Evolutionary conservation across 2,113 vertebrate genomes (phyloP).

Genomic region (Psilopogon haemacephalus): DNA sequence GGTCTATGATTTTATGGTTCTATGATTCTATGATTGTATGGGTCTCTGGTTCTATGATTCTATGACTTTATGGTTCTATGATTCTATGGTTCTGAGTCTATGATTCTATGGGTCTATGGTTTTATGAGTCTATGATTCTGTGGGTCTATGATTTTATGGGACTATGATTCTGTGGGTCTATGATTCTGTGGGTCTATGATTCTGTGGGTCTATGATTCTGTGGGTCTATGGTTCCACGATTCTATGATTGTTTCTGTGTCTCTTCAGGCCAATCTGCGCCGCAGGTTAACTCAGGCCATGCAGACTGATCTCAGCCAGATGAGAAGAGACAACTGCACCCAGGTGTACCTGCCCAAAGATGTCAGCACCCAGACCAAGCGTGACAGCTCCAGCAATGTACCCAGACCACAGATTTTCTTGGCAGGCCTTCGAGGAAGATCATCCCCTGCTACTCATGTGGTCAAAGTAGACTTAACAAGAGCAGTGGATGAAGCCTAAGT

Average conservation of each 20-base stretch:
- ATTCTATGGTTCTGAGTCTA: no score
- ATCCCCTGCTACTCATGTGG: conserved; percentile 32
- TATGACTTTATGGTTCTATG: no score
- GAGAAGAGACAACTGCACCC: conserved; percentile 84
- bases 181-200: no score
- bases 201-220: no score
- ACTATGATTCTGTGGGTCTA: no score
- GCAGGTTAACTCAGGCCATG: conserved; percentile 79
- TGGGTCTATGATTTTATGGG: no score
- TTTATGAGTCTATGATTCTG: no score
- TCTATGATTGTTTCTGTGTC: neutral
- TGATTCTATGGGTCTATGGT: no score
- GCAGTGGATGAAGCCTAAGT: conserved; percentile 78
- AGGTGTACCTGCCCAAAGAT: conserved; percentile 80
- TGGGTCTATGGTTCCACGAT: no score
- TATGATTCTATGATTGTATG: no score
- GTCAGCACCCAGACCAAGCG: conserved; percentile 76
- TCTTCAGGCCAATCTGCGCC: conserved; percentile 84
- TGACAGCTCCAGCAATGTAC: conserved; percentile 75
- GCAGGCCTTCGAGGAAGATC: conserved; percentile 81
- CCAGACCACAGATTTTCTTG: conserved; percentile 83
- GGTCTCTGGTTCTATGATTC: no score
- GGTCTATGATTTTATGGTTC: no score
- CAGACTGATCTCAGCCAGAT: conserved; percentile 90
- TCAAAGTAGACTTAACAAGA: conserved; percentile 85